A percentile compares a stretch with the other conserved stretches of the same genome.
phyloP scores from a whole-genome alignment of 2,888 invertebrate species.

The Penaeus monodon region DNA sequence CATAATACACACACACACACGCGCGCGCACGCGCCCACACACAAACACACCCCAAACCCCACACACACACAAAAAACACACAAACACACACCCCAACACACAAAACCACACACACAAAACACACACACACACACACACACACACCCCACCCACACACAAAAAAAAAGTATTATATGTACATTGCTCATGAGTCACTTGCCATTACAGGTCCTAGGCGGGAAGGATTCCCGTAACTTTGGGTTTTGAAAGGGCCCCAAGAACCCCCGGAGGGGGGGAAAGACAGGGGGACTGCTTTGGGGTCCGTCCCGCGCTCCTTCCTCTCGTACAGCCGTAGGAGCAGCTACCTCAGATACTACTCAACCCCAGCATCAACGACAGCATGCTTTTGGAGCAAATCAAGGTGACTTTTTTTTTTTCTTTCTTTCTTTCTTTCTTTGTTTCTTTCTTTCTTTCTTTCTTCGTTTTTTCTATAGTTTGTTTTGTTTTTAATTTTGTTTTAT shows the following conservation, averaged over 20 bases:
- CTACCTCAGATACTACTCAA: neutral
- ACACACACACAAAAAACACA: too few species aligned
- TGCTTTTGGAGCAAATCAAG: slow-evolving; percentile 24
- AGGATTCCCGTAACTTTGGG: slow-evolving; percentile 32
- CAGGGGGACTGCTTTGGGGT: slow-evolving; percentile 41
- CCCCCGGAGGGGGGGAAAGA: slow-evolving; percentile 26
- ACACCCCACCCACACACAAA: too few species aligned
- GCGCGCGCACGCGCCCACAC: too few species aligned
- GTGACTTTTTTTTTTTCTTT: neutral
- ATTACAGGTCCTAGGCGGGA: slow-evolving; percentile 24
- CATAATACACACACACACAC: too few species aligned
- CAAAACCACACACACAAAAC: too few species aligned
- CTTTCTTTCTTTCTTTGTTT: too few species aligned
- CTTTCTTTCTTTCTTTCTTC: too few species aligned
- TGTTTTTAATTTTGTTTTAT: too few species aligned
- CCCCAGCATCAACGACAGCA: slow-evolving; percentile 15
- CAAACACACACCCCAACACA: too few species aligned
- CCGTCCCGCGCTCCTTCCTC: slow-evolving; percentile 43
- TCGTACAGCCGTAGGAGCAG: slow-evolving; percentile 7
- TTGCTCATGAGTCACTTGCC: neutral
- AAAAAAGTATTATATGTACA: neutral
- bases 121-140: too few species aligned
- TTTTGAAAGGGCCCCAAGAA: slow-evolving; percentile 29
- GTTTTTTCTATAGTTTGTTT: too few species aligned
- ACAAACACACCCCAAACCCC: too few species aligned